phyloP scores from a whole-genome alignment of 2,888 invertebrate species.

The Protodeltote pygarga region DNA sequence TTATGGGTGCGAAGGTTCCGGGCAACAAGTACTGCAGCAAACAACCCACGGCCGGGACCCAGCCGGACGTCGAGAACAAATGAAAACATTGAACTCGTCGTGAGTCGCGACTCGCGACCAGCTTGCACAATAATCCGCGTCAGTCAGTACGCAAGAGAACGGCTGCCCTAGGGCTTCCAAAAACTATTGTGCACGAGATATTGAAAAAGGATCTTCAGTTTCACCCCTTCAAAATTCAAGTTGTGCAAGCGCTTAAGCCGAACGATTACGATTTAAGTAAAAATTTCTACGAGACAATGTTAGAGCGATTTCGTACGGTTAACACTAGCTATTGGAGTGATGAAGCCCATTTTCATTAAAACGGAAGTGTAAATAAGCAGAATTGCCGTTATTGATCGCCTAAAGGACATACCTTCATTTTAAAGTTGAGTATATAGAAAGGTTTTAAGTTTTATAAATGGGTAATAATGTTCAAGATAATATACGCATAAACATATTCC shows the following conservation, averaged over 20 bases:
- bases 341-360: too few species aligned
- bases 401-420: too few species aligned
- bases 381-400: too few species aligned
- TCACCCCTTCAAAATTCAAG: conserved; percentile 35
- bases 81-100: conserved; percentile 28
- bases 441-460: too few species aligned
- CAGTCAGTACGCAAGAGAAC: conserved; percentile 29
- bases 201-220: conserved; percentile 28
- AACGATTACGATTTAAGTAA: conserved; percentile 31
- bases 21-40: conserved; percentile 11
- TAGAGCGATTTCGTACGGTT: too few species aligned
- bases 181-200: conserved; percentile 23
- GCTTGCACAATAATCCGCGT: conserved; percentile 21
- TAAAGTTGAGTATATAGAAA: too few species aligned
- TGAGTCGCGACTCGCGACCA: too few species aligned
- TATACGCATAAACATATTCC: too few species aligned
- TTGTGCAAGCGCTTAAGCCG: conserved; percentile 35
- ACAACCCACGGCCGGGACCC: conserved; percentile 25
- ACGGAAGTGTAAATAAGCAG: too few species aligned
- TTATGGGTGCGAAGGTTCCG: conserved; percentile 20
- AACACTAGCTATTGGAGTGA: too few species aligned
- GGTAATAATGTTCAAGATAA: too few species aligned
- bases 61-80: conserved; percentile 20
- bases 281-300: too few species aligned
- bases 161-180: conserved; percentile 22